Evolutionary conservation across 1,140 invertebrate species (phyloP).

Genomic region (Drosophila ironensis): DNA sequence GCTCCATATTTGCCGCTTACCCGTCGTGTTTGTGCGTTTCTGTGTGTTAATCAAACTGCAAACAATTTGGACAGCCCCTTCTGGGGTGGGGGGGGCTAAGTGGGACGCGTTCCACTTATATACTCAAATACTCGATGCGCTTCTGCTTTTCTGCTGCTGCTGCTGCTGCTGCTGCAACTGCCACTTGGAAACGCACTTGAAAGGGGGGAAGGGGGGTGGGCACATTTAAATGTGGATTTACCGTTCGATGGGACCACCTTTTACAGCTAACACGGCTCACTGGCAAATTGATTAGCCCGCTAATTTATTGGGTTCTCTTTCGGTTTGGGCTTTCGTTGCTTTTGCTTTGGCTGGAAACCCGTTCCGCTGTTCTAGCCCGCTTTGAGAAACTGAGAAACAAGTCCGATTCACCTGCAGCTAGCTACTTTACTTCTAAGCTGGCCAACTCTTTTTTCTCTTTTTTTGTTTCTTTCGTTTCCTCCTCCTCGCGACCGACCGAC

Average conservation of each 20-base stretch:
- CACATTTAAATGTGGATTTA: slow-evolving; percentile 35
- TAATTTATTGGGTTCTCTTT: slow-evolving; percentile 73
- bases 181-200: slow-evolving; percentile 45
- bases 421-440: slow-evolving; percentile 50
- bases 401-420: slow-evolving; percentile 67
- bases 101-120: slow-evolving; percentile 74
- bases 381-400: slow-evolving; percentile 33
- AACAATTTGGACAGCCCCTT: slow-evolving; percentile 53
- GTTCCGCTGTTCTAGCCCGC: slow-evolving; percentile 46
- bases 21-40: slow-evolving; percentile 6
- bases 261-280: slow-evolving; percentile 29
- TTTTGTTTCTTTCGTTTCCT: slow-evolving; percentile 32
- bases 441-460: slow-evolving; percentile 53
- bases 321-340: slow-evolving; percentile 16
- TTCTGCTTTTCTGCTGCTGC: no score
- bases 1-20: slow-evolving; percentile 4
- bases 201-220: background rate
- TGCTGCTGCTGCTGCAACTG: slow-evolving; percentile 1
- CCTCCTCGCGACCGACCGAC: slow-evolving; percentile 26
- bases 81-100: slow-evolving; percentile 60
- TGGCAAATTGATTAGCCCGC: slow-evolving; percentile 69
- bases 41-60: slow-evolving; percentile 48
- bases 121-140: no score
- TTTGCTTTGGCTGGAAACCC: slow-evolving; percentile 42
- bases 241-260: slow-evolving; percentile 45